Base-by-base conservation (phyloP, 2,888 invertebrate species). In the Eudasyphora cyanicolor region DNA sequence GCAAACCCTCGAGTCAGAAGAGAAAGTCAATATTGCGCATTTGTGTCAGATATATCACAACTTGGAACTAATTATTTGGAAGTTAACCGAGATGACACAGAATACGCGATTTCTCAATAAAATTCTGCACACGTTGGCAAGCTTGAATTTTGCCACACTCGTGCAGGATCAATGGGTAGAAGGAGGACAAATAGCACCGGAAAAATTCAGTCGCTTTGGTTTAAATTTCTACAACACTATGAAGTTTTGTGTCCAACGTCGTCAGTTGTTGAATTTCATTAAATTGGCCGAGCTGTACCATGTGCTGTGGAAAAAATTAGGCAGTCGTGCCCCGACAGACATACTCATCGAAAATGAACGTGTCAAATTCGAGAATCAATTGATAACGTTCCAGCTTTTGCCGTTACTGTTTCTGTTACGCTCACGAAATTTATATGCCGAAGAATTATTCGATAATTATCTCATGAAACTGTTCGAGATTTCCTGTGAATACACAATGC, bases 401-500 rank as follows among this genome's bases (percentile, higher is more conserved):
- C 96, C 96, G 0, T 89, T 95, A 35, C 89, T 94, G 35, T 90
- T 92, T 45, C 92, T 93, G 45, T 90, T 93, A 45, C 89, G 91
- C 51, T 88, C 90, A 0, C 84, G 87, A 0, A 79, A 84, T 14
- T 85, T 87, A 32, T 82, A 86, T 60, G 86, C 89, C n/a, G 87
- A 88, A 5, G 89, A 90, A 54, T 91, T 93, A 17, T 93, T 95
- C 17, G 94, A 95, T 74, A 93, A 94, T 76, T 96, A 94, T 87
- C 71, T 92, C 2, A 91, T 93, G 79, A 95, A 95, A 87, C 86
- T 96, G 0, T 92, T 95, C 78, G 93, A 94, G 70, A 93, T 94
- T 14, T 93, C 95, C 0, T 95, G 94, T 75, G 94, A 95, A 86
- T 93, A 94, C 57, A 95, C 95, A 0, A 92, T 94, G 1, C 93